Evolutionary conservation across 2,888 invertebrate species (phyloP).

Genomic region (Cheilosia impressa): DNA sequence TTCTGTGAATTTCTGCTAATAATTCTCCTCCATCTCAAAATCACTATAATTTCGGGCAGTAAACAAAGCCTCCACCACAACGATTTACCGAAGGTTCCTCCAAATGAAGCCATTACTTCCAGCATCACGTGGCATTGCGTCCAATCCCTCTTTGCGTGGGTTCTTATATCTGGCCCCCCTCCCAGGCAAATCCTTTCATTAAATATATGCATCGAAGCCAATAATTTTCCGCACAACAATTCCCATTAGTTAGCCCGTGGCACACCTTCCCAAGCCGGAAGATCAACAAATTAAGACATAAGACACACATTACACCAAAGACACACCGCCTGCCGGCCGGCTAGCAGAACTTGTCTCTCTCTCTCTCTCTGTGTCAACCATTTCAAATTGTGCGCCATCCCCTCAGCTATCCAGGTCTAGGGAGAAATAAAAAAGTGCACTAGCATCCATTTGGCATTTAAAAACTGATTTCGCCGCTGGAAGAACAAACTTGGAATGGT

Average conservation of each 20-base stretch:
- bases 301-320: conserved; percentile 31
- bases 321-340: background rate
- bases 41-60: background rate
- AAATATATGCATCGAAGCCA: conserved; percentile 63
- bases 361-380: conserved; percentile 38
- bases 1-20: too few relatives aligned
- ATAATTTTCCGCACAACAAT: conserved; percentile 61
- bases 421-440: background rate
- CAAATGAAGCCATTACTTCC: conserved; percentile 10
- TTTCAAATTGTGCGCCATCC: conserved; percentile 45
- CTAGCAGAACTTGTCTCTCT: background rate
- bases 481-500: conserved; percentile 35
- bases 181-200: conserved; percentile 35
- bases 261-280: conserved; percentile 69
- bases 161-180: background rate
- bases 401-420: background rate
- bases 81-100: background rate
- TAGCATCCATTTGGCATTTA: conserved; percentile 30
- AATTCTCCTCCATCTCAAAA: background rate
- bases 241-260: conserved; percentile 62
- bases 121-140: background rate
- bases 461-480: conserved; percentile 8
- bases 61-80: background rate
- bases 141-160: conserved; percentile 37
- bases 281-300: conserved; percentile 74